Evolutionary conservation across 1,140 invertebrate genomes (phyloP).

Genomic region (Drosophila ogumai): DNA sequence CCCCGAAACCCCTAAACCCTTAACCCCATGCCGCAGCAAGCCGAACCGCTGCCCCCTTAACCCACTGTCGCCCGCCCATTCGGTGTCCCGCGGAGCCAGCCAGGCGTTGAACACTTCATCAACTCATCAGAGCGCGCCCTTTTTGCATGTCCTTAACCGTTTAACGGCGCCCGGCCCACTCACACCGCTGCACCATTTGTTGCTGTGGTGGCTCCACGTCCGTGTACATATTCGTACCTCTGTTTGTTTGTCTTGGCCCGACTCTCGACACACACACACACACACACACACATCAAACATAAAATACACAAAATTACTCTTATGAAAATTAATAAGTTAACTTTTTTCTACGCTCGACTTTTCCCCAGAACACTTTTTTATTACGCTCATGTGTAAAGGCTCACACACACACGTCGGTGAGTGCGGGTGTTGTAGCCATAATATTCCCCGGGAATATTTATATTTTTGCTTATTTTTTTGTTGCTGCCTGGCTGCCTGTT

Average conservation of each 20-base stretch:
- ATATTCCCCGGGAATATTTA: conserved; percentile 31
- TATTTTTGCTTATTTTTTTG: conserved; percentile 32
- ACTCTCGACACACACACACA: conserved; percentile 8
- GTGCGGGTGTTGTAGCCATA: conserved; percentile 19
- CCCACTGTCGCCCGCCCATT: conserved; percentile 25
- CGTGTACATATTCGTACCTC: conserved; percentile 29
- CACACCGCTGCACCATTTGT: conserved; percentile 64
- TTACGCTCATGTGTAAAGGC: conserved; percentile 48
- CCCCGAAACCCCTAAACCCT: background rate
- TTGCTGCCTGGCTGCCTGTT: conserved; percentile 33
- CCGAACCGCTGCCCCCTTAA: conserved; percentile 4
- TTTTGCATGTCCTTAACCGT: conserved; percentile 82
- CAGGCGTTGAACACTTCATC: conserved; percentile 82
- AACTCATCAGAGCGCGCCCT: conserved; percentile 82
- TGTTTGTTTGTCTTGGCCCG: conserved; percentile 54
- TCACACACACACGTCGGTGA: background rate
- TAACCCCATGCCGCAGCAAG: conserved; percentile 3
- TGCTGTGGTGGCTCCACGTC: conserved; percentile 45
- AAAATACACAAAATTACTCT: conserved; percentile 83
- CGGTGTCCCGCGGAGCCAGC: conserved; percentile 55
- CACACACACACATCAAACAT: conserved; percentile 54
- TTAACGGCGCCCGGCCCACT: conserved; percentile 61
- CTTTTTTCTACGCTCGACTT: conserved; percentile 71
- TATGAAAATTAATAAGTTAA: conserved; percentile 84
- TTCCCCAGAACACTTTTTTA: conserved; percentile 47